Evolutionary conservation across 2,888 invertebrate species (phyloP).

Genomic region (Thereva nobilitata): DNA sequence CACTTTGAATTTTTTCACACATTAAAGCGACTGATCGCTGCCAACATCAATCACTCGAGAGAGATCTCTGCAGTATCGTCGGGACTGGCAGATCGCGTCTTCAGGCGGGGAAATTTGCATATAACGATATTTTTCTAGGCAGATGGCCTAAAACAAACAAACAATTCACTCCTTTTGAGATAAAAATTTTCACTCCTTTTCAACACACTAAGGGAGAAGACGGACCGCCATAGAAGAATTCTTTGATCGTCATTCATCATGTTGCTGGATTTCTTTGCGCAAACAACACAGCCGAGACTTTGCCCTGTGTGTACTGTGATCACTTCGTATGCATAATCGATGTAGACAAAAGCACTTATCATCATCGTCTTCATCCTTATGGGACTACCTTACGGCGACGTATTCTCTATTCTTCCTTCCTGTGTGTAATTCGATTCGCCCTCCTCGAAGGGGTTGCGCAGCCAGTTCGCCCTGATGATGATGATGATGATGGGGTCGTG

Average conservation of each 20-base stretch:
- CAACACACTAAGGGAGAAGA: constrained; percentile 26
- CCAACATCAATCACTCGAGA: constrained; percentile 15
- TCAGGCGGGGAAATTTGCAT: constrained; percentile 26
- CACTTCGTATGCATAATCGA: constrained; percentile 25
- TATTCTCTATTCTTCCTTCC: constrained; percentile 27
- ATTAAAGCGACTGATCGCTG: neutral
- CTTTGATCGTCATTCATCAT: constrained; percentile 29
- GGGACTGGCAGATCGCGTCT: neutral
- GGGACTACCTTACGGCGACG: constrained; percentile 5
- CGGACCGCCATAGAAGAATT: neutral
- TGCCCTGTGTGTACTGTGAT: constrained; percentile 1
- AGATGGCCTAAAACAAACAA: constrained; percentile 46
- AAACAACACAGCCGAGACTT: constrained; percentile 11
- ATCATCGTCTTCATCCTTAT: neutral
- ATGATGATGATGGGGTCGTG: constrained; percentile 2
- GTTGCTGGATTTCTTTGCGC: constrained; percentile 10
- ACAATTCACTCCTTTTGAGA: constrained; percentile 38
- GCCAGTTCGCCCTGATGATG: neutral
- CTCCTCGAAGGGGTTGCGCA: constrained; percentile 12
- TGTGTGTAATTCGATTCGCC: constrained; percentile 31
- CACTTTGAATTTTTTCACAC: neutral
- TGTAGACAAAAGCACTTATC: constrained; percentile 30
- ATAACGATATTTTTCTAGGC: constrained; percentile 31
- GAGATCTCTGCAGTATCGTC: neutral
- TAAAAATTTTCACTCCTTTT: constrained; percentile 31